Evolutionary conservation across 92 coral and sea anemone species (phyloP).

Genomic region (Heteractis magnifica): DNA sequence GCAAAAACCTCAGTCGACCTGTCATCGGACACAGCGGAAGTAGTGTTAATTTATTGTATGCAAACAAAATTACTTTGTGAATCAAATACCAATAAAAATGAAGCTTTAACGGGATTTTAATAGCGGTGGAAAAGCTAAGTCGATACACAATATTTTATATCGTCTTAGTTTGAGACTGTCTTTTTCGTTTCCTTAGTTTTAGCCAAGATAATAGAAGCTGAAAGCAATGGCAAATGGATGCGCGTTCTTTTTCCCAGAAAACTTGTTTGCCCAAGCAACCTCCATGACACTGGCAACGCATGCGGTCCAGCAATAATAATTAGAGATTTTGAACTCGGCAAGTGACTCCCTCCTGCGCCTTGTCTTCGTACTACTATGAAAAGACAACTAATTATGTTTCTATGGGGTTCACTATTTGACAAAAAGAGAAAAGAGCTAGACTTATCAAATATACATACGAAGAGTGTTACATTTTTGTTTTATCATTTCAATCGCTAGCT

Average conservation of each 20-base stretch:
- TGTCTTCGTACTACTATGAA: conserved; percentile 10
- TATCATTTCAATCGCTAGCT: conserved; percentile 31
- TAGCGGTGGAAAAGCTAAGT: conserved; percentile 4
- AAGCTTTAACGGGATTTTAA: conserved; percentile 38
- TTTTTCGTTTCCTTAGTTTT: conserved; percentile 7
- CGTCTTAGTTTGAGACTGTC: background rate
- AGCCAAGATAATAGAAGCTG: background rate
- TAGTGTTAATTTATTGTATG: conserved; percentile 34
- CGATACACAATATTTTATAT: conserved; percentile 18
- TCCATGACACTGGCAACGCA: background rate
- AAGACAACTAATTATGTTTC: conserved; percentile 28
- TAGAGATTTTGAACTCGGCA: conserved; percentile 10
- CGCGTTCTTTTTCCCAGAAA: conserved; percentile 27
- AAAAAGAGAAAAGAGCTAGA: background rate
- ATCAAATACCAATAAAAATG: conserved; percentile 37
- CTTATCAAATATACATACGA: background rate
- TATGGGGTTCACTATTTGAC: conserved; percentile 15
- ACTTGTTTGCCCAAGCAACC: conserved; percentile 43
- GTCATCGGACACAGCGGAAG: conserved; percentile 24
- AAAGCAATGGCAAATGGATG: conserved; percentile 12
- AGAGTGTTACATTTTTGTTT: conserved; percentile 22
- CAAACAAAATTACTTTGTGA: conserved; percentile 42
- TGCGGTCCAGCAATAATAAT: conserved; percentile 26
- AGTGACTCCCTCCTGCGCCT: conserved; percentile 37
- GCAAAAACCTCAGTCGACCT: conserved; percentile 6